Percentiles rank a stretch among this genome's conserved stretches.
These are phyloP conservation scores for Microctonus hyperodae DNA, from an alignment of 2,888 invertebrate species.

Conservation along the genomic window DNA sequence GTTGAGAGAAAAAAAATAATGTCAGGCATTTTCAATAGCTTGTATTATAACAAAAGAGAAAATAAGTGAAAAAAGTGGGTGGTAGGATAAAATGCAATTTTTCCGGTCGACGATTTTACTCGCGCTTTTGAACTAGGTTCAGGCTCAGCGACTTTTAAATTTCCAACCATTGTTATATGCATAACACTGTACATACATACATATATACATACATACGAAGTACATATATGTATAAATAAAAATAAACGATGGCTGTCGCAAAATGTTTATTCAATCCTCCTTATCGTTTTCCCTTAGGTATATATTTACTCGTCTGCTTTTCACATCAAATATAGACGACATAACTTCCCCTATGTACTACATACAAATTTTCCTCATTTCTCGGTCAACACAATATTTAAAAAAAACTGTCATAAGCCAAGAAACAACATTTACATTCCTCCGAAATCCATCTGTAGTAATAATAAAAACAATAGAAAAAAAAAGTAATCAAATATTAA, in stretches of 20 bases:
- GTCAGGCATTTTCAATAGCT: slow-evolving; percentile 13
- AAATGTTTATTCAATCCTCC: slow-evolving; percentile 62
- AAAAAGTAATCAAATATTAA: background rate
- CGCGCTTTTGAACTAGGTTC: slow-evolving; percentile 18
- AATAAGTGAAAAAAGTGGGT: slow-evolving; percentile 8
- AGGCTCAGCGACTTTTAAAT: slow-evolving; percentile 59
- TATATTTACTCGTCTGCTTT: slow-evolving; percentile 53
- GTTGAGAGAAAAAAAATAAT: slow-evolving; percentile 6
- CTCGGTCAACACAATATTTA: background rate
- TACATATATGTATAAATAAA: background rate
- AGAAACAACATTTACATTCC: background rate
- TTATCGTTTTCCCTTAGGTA: slow-evolving; percentile 49
- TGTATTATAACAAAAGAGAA: slow-evolving; percentile 5
- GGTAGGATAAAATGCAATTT: slow-evolving; percentile 55
- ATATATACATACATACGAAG: background rate
- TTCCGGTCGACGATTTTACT: slow-evolving; percentile 50
- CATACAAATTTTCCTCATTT: background rate
- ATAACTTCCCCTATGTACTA: background rate
- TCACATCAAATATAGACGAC: background rate
- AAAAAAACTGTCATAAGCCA: background rate
- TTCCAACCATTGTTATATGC: slow-evolving; percentile 56
- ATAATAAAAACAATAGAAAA: background rate
- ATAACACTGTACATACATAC: slow-evolving; percentile 17
- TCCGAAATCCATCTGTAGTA: background rate
- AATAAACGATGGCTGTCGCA: slow-evolving; percentile 50